A percentile compares a stretch with the other conserved stretches of the same genome.
phyloP scores from a whole-genome alignment of 2,888 invertebrate species.

The Drosophila lutescens region DNA sequence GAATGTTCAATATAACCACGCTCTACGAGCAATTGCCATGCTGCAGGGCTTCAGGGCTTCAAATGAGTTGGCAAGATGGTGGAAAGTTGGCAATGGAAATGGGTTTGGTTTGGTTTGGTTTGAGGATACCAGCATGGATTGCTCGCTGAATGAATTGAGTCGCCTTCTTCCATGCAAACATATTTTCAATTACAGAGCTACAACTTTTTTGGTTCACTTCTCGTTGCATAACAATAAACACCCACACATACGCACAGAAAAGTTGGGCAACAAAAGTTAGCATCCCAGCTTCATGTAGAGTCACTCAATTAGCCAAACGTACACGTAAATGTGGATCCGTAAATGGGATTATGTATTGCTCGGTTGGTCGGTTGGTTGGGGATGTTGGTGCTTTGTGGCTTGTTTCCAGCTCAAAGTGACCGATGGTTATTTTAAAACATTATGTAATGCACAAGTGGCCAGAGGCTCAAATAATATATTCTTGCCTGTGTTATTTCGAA shows the following conservation, averaged over 20 bases:
- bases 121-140: slow-evolving; percentile 14
- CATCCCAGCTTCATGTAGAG: slow-evolving; percentile 29
- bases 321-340: slow-evolving; percentile 27
- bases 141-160: slow-evolving; percentile 34
- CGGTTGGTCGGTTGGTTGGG: neutral
- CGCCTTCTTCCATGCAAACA: slow-evolving; percentile 51
- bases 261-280: slow-evolving; percentile 48
- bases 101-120: neutral
- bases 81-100: slow-evolving; percentile 24
- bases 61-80: slow-evolving; percentile 46
- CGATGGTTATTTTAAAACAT: slow-evolving; percentile 11
- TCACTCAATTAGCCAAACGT: slow-evolving; percentile 45
- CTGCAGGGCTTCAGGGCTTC: slow-evolving; percentile 27
- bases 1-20: slow-evolving; percentile 68
- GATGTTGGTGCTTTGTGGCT: slow-evolving; percentile 3
- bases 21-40: slow-evolving; percentile 35
- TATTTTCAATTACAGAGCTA: slow-evolving; percentile 70
- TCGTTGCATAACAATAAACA: slow-evolving; percentile 40
- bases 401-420: slow-evolving; percentile 13
- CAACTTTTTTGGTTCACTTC: slow-evolving; percentile 44
- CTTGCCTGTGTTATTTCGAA: neutral
- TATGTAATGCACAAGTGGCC: slow-evolving; percentile 10
- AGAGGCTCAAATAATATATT: neutral
- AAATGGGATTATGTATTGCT: slow-evolving; percentile 24
- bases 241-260: slow-evolving; percentile 12